These are phyloP conservation scores for Aphaenogaster ashmeadi DNA, from an alignment of 1,140 invertebrate species.

Conservation along the genomic window DNA sequence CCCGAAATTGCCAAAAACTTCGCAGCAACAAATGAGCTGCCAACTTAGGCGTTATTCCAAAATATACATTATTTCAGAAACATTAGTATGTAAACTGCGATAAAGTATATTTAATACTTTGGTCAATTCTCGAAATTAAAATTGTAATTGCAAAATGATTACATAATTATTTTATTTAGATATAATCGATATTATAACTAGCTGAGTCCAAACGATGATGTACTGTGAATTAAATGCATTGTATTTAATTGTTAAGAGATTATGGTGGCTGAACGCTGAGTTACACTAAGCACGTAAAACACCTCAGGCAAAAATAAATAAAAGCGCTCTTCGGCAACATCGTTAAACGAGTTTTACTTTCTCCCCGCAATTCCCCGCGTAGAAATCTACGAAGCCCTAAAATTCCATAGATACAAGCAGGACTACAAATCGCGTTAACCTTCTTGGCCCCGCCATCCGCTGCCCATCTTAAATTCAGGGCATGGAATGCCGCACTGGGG, in stretches of 20 bases:
- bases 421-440: conserved; percentile 61
- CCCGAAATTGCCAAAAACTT: neutral
- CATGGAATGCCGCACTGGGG: conserved; percentile 60
- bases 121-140: neutral
- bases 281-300: conserved; percentile 48
- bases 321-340: conserved; percentile 35
- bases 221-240: neutral
- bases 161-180: neutral
- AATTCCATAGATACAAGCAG: conserved; percentile 59
- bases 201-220: neutral
- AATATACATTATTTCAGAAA: neutral
- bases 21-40: conserved; percentile 17
- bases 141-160: neutral
- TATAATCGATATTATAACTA: neutral
- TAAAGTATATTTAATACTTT: conserved; percentile 12
- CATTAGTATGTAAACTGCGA: neutral
- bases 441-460: conserved; percentile 39
- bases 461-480: conserved; percentile 63
- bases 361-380: conserved; percentile 34
- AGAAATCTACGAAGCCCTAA: conserved; percentile 54
- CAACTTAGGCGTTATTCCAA: neutral
- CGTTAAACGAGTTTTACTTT: conserved; percentile 42
- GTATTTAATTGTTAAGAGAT: conserved; percentile 40
- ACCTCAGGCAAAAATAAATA: conserved; percentile 51
- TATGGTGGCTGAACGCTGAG: neutral